Conservation (phyloP, 2,113 vertebrate genomes). For the Nothocercus nigrocapillus region DNA sequence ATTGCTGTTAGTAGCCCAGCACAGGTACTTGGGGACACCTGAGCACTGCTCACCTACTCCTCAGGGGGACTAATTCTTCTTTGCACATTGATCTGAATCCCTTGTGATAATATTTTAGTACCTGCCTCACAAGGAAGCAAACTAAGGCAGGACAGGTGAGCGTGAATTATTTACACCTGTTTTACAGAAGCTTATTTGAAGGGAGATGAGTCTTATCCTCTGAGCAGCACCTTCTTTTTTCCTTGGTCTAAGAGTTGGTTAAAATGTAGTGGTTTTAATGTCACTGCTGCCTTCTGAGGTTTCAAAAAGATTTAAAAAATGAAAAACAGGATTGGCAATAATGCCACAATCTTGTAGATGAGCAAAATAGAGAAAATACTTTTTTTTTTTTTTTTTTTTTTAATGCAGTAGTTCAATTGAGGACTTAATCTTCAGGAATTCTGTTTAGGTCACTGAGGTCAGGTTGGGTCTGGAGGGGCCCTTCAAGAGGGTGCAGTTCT, state of each 20-base stretch:
- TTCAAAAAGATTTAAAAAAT: neutral
- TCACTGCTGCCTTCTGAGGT: neutral
- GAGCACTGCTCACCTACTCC: neutral
- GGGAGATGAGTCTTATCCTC: neutral
- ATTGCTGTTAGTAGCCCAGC: neutral
- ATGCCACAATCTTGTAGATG: neutral
- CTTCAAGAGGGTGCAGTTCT: neutral
- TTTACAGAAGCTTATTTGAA: neutral
- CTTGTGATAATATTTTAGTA: neutral
- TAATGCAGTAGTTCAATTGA: neutral
- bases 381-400: neutral
- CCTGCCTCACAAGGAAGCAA: neutral
- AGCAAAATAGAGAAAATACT: neutral
- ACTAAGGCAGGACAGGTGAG: neutral
- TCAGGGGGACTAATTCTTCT: neutral
- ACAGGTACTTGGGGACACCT: neutral
- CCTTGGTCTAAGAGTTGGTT: neutral
- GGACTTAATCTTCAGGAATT: neutral
- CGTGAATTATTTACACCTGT: neutral
- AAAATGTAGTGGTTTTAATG: neutral
- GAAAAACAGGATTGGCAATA: neutral
- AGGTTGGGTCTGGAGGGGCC: accelerated
- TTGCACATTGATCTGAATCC: neutral
- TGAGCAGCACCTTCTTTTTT: neutral
- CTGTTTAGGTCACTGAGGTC: neutral